Conservation (phyloP, 2,888 invertebrate genomes). For the Rhabditoides inermis region DNA sequence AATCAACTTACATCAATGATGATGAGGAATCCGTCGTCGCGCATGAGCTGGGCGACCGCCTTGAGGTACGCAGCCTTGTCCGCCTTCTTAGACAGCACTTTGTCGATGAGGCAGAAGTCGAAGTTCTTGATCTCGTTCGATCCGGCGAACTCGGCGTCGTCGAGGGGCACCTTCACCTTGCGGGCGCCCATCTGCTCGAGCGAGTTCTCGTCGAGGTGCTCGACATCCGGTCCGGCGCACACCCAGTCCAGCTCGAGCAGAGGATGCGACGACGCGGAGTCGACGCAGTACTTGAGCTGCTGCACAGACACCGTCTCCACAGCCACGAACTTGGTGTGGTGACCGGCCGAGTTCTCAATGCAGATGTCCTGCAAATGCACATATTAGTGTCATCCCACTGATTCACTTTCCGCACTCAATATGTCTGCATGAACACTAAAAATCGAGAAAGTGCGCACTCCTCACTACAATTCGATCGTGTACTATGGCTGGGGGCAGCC, state of each 20-base stretch:
- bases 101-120: constrained; percentile 47
- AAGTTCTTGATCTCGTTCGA: constrained; percentile 41
- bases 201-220: constrained; percentile 47
- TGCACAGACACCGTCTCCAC: constrained; percentile 45
- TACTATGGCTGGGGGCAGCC: too few relatives aligned
- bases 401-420: not conserved
- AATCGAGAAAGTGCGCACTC: too few relatives aligned
- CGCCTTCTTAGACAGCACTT: constrained; percentile 41
- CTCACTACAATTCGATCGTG: too few relatives aligned
- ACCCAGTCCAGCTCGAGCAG: constrained; percentile 35
- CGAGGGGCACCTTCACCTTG: constrained; percentile 31
- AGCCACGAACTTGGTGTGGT: constrained; percentile 39
- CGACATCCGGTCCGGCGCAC: constrained; percentile 31
- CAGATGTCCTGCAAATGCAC: constrained; percentile 41
- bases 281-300: constrained; percentile 36
- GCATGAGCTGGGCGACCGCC: constrained; percentile 34
- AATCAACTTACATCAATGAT: constrained; percentile 53
- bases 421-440: too few relatives aligned
- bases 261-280: constrained; percentile 46
- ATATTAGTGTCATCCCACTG: not conserved
- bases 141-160: constrained; percentile 27
- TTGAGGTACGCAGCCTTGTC: constrained; percentile 41
- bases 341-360: constrained; percentile 51
- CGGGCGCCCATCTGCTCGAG: constrained; percentile 42
- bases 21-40: constrained; percentile 55